Evolutionary conservation across 2,797 vertebrate species (phyloP).

Genomic region (Anguilla marmorata): DNA sequence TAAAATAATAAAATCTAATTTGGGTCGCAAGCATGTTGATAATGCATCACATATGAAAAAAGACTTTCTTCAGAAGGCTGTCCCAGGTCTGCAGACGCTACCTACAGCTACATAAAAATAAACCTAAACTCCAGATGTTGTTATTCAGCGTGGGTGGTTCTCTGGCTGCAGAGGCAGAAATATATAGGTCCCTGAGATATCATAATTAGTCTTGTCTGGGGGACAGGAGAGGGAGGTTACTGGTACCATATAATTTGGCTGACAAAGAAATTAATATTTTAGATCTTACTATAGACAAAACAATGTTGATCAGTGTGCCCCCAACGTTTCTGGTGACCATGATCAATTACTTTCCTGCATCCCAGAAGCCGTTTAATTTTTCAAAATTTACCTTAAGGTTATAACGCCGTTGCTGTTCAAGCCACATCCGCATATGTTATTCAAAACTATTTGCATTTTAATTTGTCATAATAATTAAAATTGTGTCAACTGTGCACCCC

Average conservation of each 20-base stretch:
- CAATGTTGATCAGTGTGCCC: background rate
- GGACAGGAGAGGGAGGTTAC: background rate
- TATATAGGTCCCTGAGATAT: background rate
- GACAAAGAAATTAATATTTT: background rate
- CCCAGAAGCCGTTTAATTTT: background rate
- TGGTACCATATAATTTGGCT: background rate
- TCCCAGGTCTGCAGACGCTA: background rate
- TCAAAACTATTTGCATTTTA: background rate
- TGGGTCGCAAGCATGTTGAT: background rate
- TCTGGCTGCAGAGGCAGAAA: background rate
- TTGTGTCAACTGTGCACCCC: background rate
- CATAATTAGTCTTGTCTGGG: background rate
- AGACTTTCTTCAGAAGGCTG: background rate
- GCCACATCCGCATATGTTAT: background rate
- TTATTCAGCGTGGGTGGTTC: background rate
- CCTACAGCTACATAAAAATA: background rate
- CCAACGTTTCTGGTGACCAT: background rate
- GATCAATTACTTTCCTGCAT: background rate
- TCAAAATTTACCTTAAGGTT: background rate
- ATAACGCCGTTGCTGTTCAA: background rate
- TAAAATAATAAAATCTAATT: background rate
- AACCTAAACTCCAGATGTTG: background rate
- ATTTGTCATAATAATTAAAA: background rate
- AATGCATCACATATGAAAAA: background rate
- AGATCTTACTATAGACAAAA: background rate